Evolutionary conservation across 1,140 invertebrate species (phyloP), one percentile per base, ranked within the genome.

Genomic region (Calycopis cecrops): DNA sequence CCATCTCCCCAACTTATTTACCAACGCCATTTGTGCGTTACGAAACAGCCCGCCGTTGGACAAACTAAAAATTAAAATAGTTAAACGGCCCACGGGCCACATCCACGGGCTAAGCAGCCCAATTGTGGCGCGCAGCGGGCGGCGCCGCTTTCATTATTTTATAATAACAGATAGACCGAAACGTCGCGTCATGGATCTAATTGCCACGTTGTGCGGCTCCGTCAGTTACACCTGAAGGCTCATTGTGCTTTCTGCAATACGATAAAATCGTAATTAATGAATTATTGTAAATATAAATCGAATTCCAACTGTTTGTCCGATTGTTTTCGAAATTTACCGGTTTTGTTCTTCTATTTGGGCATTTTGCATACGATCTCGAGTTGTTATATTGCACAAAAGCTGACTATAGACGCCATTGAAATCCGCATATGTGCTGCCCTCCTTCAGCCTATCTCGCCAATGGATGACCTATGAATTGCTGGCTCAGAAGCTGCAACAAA

Each of bases 61-160:
- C 83, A 86, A 84, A 86, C 83, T 81, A 79, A 84, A 81, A 84
- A 86, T 84, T 84, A 86, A 86, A 84, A 86, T 81, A 84, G 78
- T 75, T 84, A 81, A 84, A 81, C 80, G 80, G 75, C 59, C 71
- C n/a, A n/a, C n/a, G n/a, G n/a, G n/a, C n/a, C n/a, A n/a, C n/a
- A n/a, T 73, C 67, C 69, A 70, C 73, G 74, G 71, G 70, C 78
- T 86, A 86, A 86, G 78, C 70, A 84, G 82, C 67, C 69, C 82
- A 82, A 86, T 86, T 86, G 82, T 86, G 66, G 74, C 58, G 52
- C 82, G 52, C 82, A 82, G 82, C 82, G 79, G 82, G 81, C 78
- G 79, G 80, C 67, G 69, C 67, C 69, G 62, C 75, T 85, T 76
- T 85, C 79, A 85, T 85, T 85, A 85, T 85, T 80, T 81, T 83